A percentile compares a stretch with the other conserved stretches of the same genome.
Evolutionary conservation across 30 jellyfish, hydroid and myxozoan genomes (phyloP).

Genomic region (Aurelia aurita complex sp. Pacific): DNA sequence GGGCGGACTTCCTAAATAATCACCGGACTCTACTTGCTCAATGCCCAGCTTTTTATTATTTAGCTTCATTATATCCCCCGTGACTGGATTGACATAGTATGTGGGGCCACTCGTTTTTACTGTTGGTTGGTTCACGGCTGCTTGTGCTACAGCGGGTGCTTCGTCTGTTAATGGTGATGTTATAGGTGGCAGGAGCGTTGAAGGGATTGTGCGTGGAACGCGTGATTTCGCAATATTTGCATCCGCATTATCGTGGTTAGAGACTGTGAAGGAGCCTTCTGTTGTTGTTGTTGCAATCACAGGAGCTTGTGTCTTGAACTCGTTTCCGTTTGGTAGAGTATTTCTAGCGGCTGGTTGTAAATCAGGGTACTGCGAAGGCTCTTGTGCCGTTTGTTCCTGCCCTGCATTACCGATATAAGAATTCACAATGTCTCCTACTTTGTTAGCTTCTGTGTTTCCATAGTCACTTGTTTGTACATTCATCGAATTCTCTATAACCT

Average conservation of each 20-base stretch:
- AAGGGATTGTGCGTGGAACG: conserved; percentile 37
- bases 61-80: conserved; percentile 61
- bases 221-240: conserved; percentile 2
- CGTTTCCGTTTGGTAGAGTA: neutral
- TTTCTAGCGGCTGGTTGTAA: neutral
- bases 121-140: conserved; percentile 7
- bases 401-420: neutral
- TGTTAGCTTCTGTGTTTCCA: neutral
- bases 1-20: conserved; percentile 43
- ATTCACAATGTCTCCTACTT: neutral
- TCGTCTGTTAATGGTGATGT: conserved; percentile 43
- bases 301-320: neutral
- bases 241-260: neutral
- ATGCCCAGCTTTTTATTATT: conserved; percentile 26
- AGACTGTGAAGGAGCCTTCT: neutral
- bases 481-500: neutral
- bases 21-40: conserved; percentile 67
- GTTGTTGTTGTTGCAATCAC: neutral
- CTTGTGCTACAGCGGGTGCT: neutral
- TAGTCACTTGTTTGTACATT: neutral
- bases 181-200: conserved; percentile 49
- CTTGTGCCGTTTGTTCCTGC: neutral
- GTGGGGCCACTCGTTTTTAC: neutral
- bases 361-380: neutral
- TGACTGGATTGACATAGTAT: conserved; percentile 5